A percentile compares a stretch with the other conserved stretches of the same genome.
These are phyloP conservation scores for Xanthia togata DNA, from an alignment of 2,888 invertebrate genomes.

Conservation along the genomic window DNA sequence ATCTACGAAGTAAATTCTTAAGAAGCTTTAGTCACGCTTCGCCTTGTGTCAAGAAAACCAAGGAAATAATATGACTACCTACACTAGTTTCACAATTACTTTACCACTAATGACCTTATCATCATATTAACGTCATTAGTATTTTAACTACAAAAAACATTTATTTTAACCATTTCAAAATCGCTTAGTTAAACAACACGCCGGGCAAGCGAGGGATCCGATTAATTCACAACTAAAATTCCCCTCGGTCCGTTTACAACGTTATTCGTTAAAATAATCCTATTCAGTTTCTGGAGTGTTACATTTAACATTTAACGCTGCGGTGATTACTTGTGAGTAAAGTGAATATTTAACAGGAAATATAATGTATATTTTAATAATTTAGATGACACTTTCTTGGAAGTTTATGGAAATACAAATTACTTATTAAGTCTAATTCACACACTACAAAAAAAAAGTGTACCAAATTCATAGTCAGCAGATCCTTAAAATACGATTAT, in stretches of 20 bases:
- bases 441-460: background rate
- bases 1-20: background rate
- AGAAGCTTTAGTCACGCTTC: background rate
- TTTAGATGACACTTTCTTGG: background rate
- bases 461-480: background rate
- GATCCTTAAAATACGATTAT: background rate
- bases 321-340: conserved; percentile 16
- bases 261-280: conserved; percentile 46
- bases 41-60: background rate
- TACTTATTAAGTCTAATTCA: background rate
- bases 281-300: conserved; percentile 26
- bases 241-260: conserved; percentile 33
- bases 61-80: background rate
- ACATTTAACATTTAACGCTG: conserved; percentile 35
- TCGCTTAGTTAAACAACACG: conserved; percentile 13
- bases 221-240: conserved; percentile 51
- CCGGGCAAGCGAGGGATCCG: conserved; percentile 7
- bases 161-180: conserved; percentile 21
- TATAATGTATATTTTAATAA: background rate
- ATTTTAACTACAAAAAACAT: background rate
- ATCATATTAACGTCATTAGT: background rate
- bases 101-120: background rate
- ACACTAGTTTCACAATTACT: background rate
- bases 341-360: conserved; percentile 20
- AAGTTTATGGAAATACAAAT: background rate